A percentile compares a stretch with the other conserved stretches of the same genome.
Conservation (phyloP, 2,888 invertebrate species). For the Leptopilina myrica region DNA sequence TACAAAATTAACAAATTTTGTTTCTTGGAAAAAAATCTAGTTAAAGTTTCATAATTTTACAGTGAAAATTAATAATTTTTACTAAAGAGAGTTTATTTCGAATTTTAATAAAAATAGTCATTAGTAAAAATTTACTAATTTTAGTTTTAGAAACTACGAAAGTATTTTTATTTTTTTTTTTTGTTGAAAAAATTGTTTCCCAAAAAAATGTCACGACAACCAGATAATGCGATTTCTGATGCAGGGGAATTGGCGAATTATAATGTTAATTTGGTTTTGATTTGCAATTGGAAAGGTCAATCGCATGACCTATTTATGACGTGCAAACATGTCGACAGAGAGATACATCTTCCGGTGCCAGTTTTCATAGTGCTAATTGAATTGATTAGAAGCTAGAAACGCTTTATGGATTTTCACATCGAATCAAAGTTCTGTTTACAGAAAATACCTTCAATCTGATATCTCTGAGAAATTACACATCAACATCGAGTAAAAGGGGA, state of each 20-base stretch:
- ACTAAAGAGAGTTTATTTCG: too few species aligned
- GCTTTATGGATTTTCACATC: not conserved
- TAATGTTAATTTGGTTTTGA: not conserved
- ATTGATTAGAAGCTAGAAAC: constrained; percentile 17
- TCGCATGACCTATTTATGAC: constrained; percentile 1
- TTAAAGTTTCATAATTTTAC: too few species aligned
- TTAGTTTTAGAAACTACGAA: too few species aligned
- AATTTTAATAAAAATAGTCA: too few species aligned
- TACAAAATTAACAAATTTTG: too few species aligned
- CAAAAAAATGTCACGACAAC: not conserved
- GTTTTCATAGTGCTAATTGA: constrained; percentile 6
- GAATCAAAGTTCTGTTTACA: constrained; percentile 3
- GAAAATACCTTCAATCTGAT: not conserved
- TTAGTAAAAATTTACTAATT: too few species aligned
- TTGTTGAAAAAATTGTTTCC: not conserved
- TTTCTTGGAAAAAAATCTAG: too few species aligned
- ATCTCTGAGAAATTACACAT: not conserved
- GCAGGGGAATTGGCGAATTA: not conserved
- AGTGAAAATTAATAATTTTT: too few species aligned
- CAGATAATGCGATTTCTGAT: too few species aligned
- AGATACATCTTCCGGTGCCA: constrained; percentile 12
- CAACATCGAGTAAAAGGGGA: too few species aligned
- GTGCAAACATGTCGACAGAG: not conserved
- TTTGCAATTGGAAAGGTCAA: not conserved
- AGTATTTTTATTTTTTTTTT: too few species aligned